phyloP scores from a whole-genome alignment of 2,888 invertebrate species.

The Venusia cambrica region DNA sequence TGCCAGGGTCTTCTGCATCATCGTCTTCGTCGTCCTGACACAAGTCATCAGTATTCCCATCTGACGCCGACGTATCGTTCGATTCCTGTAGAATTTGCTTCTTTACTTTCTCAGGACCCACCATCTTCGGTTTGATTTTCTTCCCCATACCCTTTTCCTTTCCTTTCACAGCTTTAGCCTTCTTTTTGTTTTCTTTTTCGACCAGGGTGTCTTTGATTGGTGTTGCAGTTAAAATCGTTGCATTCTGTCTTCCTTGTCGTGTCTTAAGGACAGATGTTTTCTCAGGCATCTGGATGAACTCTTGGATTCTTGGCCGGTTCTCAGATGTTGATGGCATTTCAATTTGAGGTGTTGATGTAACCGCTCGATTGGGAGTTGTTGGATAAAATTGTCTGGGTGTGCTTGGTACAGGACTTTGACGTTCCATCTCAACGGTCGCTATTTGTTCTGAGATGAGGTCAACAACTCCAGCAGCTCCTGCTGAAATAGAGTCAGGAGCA shows the following conservation, averaged over 20 bases:
- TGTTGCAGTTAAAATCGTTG: slow-evolving; percentile 38
- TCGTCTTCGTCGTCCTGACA: no score
- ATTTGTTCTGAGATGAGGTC: neutral
- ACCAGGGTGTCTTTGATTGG: slow-evolving; percentile 34
- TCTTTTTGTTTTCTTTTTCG: slow-evolving; percentile 36
- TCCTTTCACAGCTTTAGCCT: no score
- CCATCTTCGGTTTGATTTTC: slow-evolving; percentile 24
- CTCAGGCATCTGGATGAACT: slow-evolving; percentile 15
- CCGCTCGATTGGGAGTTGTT: no score
- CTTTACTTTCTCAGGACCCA: slow-evolving; percentile 29
- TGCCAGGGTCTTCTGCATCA: slow-evolving; percentile 30
- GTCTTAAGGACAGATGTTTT: slow-evolving; percentile 29
- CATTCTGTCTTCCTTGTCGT: slow-evolving; percentile 35
- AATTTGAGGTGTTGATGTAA: no score
- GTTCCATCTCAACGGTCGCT: no score
- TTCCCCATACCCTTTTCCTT: slow-evolving; percentile 23
- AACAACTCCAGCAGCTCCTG: neutral
- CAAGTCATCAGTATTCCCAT: no score
- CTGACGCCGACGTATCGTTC: no score
- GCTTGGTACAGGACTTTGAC: slow-evolving; percentile 1
- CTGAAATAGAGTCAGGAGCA: slow-evolving; percentile 8
- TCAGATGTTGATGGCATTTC: no score
- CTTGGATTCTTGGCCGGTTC: slow-evolving; percentile 2
- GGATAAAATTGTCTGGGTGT: slow-evolving; percentile 1
- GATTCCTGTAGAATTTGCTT: slow-evolving; percentile 18